These are phyloP conservation scores for Parazoanthus swiftii DNA, from an alignment of 92 coral and sea anemone species.

Conservation along the genomic window DNA sequence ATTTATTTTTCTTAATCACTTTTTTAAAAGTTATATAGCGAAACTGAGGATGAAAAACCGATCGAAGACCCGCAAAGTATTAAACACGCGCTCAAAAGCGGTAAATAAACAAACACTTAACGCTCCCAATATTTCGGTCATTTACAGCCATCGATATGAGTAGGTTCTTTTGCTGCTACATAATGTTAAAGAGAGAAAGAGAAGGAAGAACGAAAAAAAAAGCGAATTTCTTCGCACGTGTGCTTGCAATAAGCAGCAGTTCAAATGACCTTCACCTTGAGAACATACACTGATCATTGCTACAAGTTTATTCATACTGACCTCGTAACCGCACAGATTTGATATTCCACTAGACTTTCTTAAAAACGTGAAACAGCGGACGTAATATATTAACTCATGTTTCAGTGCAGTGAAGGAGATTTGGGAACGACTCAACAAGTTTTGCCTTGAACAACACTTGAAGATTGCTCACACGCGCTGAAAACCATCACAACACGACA, in stretches of 20 bases:
- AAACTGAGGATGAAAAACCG: not conserved
- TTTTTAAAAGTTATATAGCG: not conserved
- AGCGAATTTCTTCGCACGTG: not conserved
- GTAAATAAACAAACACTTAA: constrained; percentile 5
- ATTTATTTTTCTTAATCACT: not conserved
- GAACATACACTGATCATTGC: not conserved
- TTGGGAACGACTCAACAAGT: not conserved
- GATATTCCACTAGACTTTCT: not conserved
- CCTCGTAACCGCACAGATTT: constrained; percentile 1
- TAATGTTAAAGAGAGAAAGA: not conserved
- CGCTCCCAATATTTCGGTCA: constrained; percentile 4
- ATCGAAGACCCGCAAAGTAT: not conserved
- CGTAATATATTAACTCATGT: not conserved
- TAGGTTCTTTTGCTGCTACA: not conserved
- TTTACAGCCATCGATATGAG: constrained; percentile 8
- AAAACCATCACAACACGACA: constrained; percentile 8
- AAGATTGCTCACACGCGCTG: constrained; percentile 6
- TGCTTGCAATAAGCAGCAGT: not conserved
- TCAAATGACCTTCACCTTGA: not conserved
- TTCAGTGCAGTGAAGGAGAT: not conserved
- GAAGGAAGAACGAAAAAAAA: not conserved
- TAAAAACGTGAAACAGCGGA: constrained; percentile 1
- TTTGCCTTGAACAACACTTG: constrained; percentile 8
- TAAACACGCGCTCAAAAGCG: constrained; percentile 9
- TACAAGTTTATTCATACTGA: not conserved